Evolutionary conservation across 64 coral and sea anemone genomes (phyloP).

Genomic region (Astreopora myriophthalma): DNA sequence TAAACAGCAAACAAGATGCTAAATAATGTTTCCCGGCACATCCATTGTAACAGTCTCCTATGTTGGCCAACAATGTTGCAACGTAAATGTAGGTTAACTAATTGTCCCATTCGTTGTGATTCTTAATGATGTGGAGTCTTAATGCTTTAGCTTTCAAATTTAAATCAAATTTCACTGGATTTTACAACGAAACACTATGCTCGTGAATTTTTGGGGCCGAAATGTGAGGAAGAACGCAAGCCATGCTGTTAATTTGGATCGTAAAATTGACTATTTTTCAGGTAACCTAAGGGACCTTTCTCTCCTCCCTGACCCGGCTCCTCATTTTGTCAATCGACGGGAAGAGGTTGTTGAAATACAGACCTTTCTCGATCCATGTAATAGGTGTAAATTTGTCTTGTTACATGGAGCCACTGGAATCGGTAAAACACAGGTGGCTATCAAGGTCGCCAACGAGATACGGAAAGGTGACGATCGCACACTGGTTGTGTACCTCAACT

Average conservation of each 20-base stretch:
- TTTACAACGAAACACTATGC: no score
- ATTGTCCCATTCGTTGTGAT: no score
- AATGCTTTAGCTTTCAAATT: no score
- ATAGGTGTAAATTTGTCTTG: background rate
- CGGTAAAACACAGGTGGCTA: background rate
- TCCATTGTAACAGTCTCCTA: no score
- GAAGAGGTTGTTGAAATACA: background rate
- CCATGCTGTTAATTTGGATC: background rate
- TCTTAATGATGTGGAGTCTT: no score
- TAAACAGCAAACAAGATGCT: no score
- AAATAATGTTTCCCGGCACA: no score
- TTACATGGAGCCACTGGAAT: background rate
- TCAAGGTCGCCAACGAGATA: background rate
- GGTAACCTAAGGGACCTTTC: background rate
- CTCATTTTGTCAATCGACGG: constrained; percentile 16
- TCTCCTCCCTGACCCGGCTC: background rate
- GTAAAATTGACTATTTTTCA: background rate
- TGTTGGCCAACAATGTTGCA: no score
- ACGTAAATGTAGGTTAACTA: no score
- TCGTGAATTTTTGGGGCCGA: no score
- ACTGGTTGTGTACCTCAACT: constrained; percentile 7
- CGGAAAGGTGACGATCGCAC: background rate
- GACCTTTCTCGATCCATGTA: background rate
- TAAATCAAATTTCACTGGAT: no score
- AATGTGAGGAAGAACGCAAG: no score